These are phyloP conservation scores for Acleris literana DNA, from an alignment of 2,888 invertebrate genomes.

Conservation along the genomic window DNA sequence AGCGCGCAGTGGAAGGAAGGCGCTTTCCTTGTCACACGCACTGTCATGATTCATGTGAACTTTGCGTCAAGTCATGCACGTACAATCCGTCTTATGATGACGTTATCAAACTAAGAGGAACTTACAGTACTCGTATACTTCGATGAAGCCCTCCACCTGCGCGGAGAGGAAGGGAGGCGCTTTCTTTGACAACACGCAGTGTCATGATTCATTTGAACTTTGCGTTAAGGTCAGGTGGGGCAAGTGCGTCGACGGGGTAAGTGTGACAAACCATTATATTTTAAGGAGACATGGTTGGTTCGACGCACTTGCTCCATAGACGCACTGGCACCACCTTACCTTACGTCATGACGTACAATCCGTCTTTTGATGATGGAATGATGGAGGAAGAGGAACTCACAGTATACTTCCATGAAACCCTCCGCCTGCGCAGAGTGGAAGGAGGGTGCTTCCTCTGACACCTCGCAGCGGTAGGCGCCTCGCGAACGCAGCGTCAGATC, in stretches of 20 bases:
- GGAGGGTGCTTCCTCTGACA: slow-evolving; percentile 90
- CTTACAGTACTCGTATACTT: slow-evolving; percentile 89
- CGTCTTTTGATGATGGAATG: too few relatives aligned
- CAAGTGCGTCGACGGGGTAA: too few relatives aligned
- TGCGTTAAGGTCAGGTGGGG: slow-evolving; percentile 49
- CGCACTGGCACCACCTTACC: too few relatives aligned
- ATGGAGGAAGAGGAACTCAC: too few relatives aligned
- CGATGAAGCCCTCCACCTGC: slow-evolving; percentile 88
- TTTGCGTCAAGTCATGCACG: too few relatives aligned
- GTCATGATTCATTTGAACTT: too few relatives aligned
- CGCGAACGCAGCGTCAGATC: slow-evolving; percentile 87
- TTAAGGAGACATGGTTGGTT: slow-evolving; percentile 44
- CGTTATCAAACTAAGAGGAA: slow-evolving; percentile 38
- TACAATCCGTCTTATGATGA: too few relatives aligned
- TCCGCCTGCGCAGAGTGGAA: slow-evolving; percentile 90
- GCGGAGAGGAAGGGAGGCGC: slow-evolving; percentile 91
- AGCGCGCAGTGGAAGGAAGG: too few relatives aligned
- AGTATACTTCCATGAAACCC: slow-evolving; percentile 88
- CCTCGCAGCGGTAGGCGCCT: slow-evolving; percentile 89
- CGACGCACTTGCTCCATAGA: too few relatives aligned
- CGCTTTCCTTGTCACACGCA: slow-evolving; percentile 86
- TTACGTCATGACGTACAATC: too few relatives aligned
- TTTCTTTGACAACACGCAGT: slow-evolving; percentile 90
- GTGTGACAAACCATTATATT: too few relatives aligned
- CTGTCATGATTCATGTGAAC: not conserved